Conservation (phyloP, 2,888 invertebrate species). For the Hermodice carunculata region DNA sequence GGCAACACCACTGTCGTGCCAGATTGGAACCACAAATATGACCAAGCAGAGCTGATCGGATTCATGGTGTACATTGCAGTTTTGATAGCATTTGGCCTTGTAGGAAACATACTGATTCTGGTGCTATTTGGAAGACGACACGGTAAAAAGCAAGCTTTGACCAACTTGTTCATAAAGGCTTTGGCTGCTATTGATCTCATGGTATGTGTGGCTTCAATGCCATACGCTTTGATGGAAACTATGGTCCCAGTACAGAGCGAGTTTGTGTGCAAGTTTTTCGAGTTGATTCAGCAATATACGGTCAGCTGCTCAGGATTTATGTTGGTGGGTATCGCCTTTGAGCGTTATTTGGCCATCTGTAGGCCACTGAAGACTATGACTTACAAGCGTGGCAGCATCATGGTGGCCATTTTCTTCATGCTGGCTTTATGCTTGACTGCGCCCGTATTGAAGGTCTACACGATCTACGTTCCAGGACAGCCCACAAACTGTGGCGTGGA, state of each 20-base stretch:
- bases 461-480: not conserved
- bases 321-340: conserved; percentile 51
- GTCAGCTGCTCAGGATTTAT: conserved; percentile 47
- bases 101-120: conserved; percentile 51
- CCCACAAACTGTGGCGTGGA: not conserved
- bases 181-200: conserved; percentile 50
- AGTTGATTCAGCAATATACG: conserved; percentile 49
- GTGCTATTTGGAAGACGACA: conserved; percentile 45
- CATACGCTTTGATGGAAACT: conserved; percentile 53
- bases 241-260: conserved; percentile 48
- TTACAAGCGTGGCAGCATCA: not conserved
- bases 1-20: too few relatives aligned
- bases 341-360: conserved; percentile 54
- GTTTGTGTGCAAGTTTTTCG: conserved; percentile 46
- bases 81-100: conserved; percentile 44
- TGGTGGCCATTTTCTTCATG: not conserved
- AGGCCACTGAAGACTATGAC: conserved; percentile 43
- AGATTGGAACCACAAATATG: not conserved
- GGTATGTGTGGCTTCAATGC: conserved; percentile 50
- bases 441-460: not conserved
- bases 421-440: not conserved
- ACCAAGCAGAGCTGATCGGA: conserved; percentile 31
- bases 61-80: conserved; percentile 40
- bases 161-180: conserved; percentile 53
- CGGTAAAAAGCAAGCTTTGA: conserved; percentile 38